phyloP scores from a whole-genome alignment of 1,140 invertebrate species.

The Adelges cooleyi region DNA sequence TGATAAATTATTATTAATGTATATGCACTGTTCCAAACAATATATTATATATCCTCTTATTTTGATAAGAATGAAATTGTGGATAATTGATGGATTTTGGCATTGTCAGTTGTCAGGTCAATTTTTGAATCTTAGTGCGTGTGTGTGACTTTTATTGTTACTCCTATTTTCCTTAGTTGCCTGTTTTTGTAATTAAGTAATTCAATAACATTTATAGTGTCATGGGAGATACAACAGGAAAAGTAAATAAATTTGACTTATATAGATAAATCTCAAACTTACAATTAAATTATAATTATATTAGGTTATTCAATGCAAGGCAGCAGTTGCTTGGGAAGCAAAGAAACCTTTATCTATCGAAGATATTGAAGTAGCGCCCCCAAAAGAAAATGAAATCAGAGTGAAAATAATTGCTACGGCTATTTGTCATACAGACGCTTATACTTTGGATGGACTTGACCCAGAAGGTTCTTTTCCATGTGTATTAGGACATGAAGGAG shows the following conservation, averaged over 20 bases:
- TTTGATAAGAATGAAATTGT: no score
- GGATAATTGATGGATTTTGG: no score
- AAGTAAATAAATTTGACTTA: neutral
- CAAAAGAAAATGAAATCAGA: slow-evolving; percentile 67
- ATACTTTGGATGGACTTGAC: slow-evolving; percentile 83
- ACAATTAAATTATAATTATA: neutral
- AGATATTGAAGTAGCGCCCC: slow-evolving; percentile 87
- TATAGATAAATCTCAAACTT: neutral
- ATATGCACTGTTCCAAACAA: no score
- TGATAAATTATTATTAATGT: no score
- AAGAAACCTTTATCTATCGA: slow-evolving; percentile 79
- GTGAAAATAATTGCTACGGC: slow-evolving; percentile 73
- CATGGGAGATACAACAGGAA: neutral
- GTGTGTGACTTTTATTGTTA: no score
- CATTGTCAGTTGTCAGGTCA: no score
- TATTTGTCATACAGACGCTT: slow-evolving; percentile 96
- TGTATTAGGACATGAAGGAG: slow-evolving; percentile 87
- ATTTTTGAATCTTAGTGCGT: no score
- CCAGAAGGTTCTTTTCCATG: slow-evolving; percentile 90
- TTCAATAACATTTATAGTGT: no score
- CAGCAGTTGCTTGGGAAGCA: slow-evolving; percentile 83
- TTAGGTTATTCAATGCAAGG: slow-evolving; percentile 74
- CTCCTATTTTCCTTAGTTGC: no score
- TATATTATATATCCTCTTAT: no score
- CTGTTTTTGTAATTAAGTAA: no score